phyloP scores from a whole-genome alignment of 2,797 vertebrate species.

The Sylvia borin region DNA sequence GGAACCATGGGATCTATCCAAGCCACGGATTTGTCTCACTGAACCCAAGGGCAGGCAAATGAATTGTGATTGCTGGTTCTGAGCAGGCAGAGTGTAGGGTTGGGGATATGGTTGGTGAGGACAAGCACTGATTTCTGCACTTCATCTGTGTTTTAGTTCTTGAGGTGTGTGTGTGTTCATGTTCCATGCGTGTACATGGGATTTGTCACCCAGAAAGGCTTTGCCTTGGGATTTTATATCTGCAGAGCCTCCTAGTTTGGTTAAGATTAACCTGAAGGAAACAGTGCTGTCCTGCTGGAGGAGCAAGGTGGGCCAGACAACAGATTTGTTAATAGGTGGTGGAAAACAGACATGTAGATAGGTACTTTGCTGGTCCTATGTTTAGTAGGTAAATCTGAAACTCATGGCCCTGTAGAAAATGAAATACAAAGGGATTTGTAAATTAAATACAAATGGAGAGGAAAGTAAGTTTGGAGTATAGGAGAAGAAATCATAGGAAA shows the following conservation, averaged over 20 bases:
- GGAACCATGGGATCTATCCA: not conserved
- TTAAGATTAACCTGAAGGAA: not conserved
- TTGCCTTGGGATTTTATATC: not conserved
- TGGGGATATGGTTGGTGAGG: not conserved
- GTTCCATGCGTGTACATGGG: accelerated
- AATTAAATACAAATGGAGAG: not conserved
- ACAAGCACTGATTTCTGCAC: constrained; percentile 11
- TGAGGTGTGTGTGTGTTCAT: not conserved
- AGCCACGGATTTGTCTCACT: not conserved
- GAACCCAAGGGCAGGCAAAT: not conserved
- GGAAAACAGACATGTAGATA: not conserved
- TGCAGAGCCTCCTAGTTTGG: not conserved
- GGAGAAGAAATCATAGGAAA: not conserved
- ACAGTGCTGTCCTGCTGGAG: not conserved
- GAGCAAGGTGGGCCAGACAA: not conserved
- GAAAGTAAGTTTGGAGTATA: not conserved
- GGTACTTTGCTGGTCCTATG: not conserved
- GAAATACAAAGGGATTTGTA: not conserved
- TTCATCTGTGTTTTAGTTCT: not conserved
- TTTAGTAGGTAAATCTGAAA: not conserved
- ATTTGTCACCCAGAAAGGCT: not conserved
- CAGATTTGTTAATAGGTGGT: not conserved
- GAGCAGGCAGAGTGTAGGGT: constrained; percentile 4
- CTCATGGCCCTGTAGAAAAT: not conserved
- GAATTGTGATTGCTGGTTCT: constrained; percentile 26